Percentiles rank a stretch among this genome's conserved stretches.
phyloP scores from a whole-genome alignment of 2,888 invertebrate species.

The Chymomyza caudatula region DNA sequence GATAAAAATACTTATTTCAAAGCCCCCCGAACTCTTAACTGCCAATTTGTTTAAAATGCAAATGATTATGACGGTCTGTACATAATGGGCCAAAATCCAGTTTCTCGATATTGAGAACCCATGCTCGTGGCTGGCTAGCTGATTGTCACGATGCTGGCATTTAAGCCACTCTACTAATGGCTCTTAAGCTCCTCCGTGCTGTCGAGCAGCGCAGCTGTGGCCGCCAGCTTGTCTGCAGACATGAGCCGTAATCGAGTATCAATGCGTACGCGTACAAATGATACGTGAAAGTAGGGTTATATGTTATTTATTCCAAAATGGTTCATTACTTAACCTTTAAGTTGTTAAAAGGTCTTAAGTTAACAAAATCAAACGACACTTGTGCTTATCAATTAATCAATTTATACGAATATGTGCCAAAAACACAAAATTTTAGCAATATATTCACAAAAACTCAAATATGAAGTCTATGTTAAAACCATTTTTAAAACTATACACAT shows the following conservation, averaged over 20 bases:
- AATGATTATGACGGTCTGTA: constrained; percentile 40
- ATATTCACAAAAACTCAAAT: too few species aligned
- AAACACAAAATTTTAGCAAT: too few species aligned
- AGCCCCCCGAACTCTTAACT: constrained; percentile 10
- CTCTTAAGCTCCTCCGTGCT: neutral
- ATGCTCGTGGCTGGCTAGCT: neutral
- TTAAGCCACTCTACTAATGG: neutral
- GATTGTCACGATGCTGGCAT: neutral
- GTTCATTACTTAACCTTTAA: too few species aligned
- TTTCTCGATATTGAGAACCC: neutral
- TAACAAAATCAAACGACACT: too few species aligned
- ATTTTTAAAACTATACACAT: too few species aligned
- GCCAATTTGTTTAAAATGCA: constrained; percentile 59
- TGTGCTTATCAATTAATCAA: too few species aligned
- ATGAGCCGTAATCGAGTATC: neutral
- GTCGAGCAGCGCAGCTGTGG: neutral
- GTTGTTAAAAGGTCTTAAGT: too few species aligned
- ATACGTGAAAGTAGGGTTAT: too few species aligned
- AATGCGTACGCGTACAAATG: too few species aligned
- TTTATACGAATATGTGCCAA: too few species aligned
- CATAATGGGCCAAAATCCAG: constrained; percentile 22
- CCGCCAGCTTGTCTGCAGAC: neutral
- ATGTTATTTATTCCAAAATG: too few species aligned
- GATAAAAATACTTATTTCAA: constrained; percentile 56
- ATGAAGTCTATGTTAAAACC: too few species aligned